Evolutionary conservation across 1,140 invertebrate species (phyloP).

Genomic region (Calephelis nemesis): DNA sequence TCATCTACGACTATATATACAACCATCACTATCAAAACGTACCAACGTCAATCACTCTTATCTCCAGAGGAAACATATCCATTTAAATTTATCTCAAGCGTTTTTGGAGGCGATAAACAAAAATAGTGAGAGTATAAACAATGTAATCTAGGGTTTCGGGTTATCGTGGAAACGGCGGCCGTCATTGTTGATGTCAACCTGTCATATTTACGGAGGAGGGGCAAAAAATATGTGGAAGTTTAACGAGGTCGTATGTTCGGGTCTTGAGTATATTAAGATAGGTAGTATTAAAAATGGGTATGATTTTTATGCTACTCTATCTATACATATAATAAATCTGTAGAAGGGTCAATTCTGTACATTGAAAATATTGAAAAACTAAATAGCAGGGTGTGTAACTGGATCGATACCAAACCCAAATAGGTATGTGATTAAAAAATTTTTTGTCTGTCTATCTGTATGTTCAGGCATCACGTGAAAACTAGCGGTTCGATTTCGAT

Average conservation of each 20-base stretch:
- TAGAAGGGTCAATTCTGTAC: no score
- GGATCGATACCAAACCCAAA: no score
- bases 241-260: not conserved
- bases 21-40: not conserved
- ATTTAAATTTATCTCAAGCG: slow-evolving; percentile 9
- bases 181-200: not conserved
- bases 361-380: no score
- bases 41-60: slow-evolving; percentile 8
- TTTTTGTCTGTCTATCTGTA: no score
- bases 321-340: no score
- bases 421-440: no score
- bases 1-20: not conserved
- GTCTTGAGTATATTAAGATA: not conserved
- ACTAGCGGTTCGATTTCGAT: no score
- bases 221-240: not conserved
- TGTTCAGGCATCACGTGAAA: no score
- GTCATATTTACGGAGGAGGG: slow-evolving; percentile 5
- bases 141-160: slow-evolving; percentile 12
- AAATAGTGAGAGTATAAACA: slow-evolving; percentile 18
- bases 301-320: no score
- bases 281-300: no score
- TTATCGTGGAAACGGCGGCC: not conserved
- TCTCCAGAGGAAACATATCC: slow-evolving; percentile 11
- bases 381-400: no score
- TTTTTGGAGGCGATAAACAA: slow-evolving; percentile 15